Conservation (phyloP, 2,888 invertebrate species). For the Yponomeuta plumbellus region DNA sequence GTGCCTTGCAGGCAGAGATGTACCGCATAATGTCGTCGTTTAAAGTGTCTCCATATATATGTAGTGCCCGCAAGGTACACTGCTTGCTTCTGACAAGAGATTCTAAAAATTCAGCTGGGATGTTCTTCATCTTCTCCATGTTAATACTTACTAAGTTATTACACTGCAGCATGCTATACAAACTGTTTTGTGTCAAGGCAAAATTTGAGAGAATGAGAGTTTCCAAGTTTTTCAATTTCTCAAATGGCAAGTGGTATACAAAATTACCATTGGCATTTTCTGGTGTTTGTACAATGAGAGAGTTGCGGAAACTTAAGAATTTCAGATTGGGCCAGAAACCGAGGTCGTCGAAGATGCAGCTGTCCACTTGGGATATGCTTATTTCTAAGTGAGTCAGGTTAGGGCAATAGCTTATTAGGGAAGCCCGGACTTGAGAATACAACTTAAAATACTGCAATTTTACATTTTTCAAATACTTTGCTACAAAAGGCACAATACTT, state of each 20-base stretch:
- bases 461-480: constrained; percentile 70
- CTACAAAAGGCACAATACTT: constrained; percentile 71
- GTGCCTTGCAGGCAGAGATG: constrained; percentile 60
- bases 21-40: constrained; percentile 67
- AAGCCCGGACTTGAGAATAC: constrained; percentile 69
- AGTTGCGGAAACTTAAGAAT: constrained; percentile 71
- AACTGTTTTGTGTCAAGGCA: constrained; percentile 64
- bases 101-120: constrained; percentile 68
- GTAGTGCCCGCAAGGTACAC: constrained; percentile 55
- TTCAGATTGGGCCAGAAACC: constrained; percentile 69
- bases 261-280: constrained; percentile 68
- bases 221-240: constrained; percentile 60
- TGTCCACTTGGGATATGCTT: constrained; percentile 73
- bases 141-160: constrained; percentile 66
- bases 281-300: constrained; percentile 64
- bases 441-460: constrained; percentile 74
- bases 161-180: constrained; percentile 69
- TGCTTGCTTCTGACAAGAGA: constrained; percentile 62
- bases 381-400: constrained; percentile 73
- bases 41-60: constrained; percentile 70
- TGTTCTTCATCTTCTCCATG: constrained; percentile 75
- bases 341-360: constrained; percentile 71
- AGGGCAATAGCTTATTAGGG: constrained; percentile 68
- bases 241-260: constrained; percentile 70
- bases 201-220: constrained; percentile 68